Evolutionary conservation across 2,888 invertebrate species (phyloP).

Genomic region (Philonicus albiceps): DNA sequence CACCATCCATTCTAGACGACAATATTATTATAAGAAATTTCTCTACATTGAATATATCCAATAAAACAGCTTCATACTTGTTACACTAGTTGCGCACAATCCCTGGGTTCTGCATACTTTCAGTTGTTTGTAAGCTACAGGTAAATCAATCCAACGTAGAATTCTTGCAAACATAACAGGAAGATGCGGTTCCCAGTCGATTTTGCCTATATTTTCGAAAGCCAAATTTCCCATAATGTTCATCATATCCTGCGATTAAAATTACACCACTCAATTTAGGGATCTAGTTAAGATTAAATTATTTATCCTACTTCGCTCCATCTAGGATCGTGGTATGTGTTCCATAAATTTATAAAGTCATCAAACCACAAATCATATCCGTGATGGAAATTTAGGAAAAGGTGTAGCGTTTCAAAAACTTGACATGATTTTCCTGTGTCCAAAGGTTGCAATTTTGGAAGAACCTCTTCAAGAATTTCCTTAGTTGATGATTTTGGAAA

Average conservation of each 20-base stretch:
- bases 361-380: conserved; percentile 83
- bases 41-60: background rate
- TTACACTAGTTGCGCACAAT: conserved; percentile 53
- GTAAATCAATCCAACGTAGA: conserved; percentile 77
- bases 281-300: background rate
- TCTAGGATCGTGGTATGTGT: conserved; percentile 76
- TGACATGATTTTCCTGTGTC: conserved; percentile 65
- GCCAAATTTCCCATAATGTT: conserved; percentile 78
- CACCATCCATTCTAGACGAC: conserved; percentile 65
- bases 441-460: conserved; percentile 82
- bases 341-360: conserved; percentile 80
- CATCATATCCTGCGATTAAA: conserved; percentile 69
- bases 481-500: conserved; percentile 77
- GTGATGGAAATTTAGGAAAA: conserved; percentile 74
- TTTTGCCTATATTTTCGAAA: conserved; percentile 77
- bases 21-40: background rate
- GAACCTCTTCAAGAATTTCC: conserved; percentile 85
- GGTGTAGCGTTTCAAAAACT: conserved; percentile 71
- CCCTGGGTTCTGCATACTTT: conserved; percentile 67
- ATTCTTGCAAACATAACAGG: conserved; percentile 79
- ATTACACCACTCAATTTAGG: conserved; percentile 45
- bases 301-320: conserved; percentile 48
- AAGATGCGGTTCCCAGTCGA: conserved; percentile 88
- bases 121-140: conserved; percentile 77
- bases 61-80: conserved; percentile 45